Conservation (phyloP, 2,113 vertebrate genomes). For the Anarrhichthys ocellatus region DNA sequence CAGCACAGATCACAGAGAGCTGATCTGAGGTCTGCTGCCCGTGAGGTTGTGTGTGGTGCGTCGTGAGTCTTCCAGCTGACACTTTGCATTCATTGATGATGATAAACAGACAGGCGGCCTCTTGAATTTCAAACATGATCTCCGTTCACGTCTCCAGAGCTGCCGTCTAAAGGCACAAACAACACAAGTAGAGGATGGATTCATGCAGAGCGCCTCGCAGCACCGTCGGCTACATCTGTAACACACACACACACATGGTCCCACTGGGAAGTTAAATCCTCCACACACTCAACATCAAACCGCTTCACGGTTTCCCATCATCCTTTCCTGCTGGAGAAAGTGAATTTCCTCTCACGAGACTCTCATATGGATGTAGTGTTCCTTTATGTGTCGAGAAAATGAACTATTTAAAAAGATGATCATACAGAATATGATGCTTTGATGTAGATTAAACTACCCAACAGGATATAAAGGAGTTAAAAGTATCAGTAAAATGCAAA, state of each 20-base stretch:
- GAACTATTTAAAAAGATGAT: no score
- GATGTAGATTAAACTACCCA: no score
- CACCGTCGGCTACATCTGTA: background rate
- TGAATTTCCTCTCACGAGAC: background rate
- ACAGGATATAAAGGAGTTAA: no score
- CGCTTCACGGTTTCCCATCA: background rate
- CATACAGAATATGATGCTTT: no score
- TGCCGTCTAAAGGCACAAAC: no score
- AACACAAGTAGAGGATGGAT: background rate
- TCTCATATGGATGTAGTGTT: no score
- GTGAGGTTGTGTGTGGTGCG: background rate
- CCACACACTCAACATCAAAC: background rate
- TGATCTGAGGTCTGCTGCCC: background rate
- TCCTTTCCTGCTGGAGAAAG: background rate
- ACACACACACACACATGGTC: no score
- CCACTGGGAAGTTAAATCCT: no score
- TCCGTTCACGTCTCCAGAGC: no score
- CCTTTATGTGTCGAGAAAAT: no score
- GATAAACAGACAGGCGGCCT: background rate
- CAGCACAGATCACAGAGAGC: background rate
- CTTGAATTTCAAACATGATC: background rate
- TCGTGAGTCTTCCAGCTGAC: background rate
- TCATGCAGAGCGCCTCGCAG: background rate
- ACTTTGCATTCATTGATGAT: background rate
- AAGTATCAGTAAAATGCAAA: background rate